These are phyloP conservation scores for Eriosoma lanigerum DNA, from an alignment of 1,140 invertebrate species.

Conservation along the genomic window DNA sequence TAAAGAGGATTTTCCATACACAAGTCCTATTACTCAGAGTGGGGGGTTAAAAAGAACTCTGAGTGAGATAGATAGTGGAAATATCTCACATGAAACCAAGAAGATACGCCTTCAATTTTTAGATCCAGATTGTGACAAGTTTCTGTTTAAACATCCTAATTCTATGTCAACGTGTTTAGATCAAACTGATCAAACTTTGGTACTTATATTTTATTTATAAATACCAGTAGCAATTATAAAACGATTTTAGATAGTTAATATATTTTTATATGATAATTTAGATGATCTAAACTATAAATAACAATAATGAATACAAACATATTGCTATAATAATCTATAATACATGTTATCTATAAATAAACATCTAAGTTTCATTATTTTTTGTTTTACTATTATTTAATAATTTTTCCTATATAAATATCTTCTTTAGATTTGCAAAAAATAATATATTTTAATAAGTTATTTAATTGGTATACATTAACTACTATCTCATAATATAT, in stretches of 20 bases:
- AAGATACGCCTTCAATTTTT: slow-evolving; percentile 41
- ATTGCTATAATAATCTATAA: no score
- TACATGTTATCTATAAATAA: no score
- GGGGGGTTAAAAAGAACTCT: slow-evolving; percentile 47
- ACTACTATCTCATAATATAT: no score
- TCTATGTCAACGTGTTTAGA: slow-evolving; percentile 45
- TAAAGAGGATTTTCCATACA: slow-evolving; percentile 12
- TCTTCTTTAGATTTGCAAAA: no score
- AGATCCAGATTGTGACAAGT: slow-evolving; percentile 28
- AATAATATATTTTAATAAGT: no score
- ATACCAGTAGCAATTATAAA: not conserved
- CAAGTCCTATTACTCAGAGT: slow-evolving; percentile 37
- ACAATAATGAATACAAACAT: no score
- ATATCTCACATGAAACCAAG: slow-evolving; percentile 28
- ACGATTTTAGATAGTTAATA: no score
- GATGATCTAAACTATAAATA: no score
- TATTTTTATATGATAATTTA: not conserved
- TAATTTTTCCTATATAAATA: no score
- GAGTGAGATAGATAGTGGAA: slow-evolving; percentile 13
- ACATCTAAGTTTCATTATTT: no score
- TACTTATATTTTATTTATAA: slow-evolving; percentile 47
- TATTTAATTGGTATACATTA: no score
- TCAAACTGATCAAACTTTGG: slow-evolving; percentile 42
- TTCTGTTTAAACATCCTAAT: slow-evolving; percentile 50
- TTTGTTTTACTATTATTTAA: no score